Base-by-base conservation (phyloP, 2,797 vertebrate genomes). In the Streptopelia turtur region DNA sequence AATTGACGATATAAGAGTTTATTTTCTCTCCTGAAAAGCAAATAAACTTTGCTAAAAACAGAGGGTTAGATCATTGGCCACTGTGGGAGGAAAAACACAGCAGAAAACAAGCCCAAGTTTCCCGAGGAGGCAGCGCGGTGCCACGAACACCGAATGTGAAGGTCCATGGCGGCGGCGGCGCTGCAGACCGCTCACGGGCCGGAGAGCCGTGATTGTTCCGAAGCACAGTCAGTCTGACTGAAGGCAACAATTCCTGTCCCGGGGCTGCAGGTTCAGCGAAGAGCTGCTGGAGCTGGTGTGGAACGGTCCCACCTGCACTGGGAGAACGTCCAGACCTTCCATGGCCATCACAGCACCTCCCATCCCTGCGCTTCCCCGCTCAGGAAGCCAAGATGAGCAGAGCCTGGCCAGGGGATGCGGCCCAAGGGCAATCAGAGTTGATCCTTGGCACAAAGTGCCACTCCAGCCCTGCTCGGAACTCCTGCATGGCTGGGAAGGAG, bases 31-130 rank as follows among this genome's bases (percentile, higher is more conserved):
- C 74, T 76, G 88, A 77, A 95, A 92, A 89, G 86, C 85, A 94
- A 96, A 96, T 87, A 95, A 97, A 93, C 95, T 52, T 76, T 65
- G 61, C 92, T 94, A 93, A 95, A 96, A 95, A 5, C 88, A 56
- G 85, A 6, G 78, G 11, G 30, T 95, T 95, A 94, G 52, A 4
- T 95, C 96, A 96, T 13, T 81, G 77, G 56, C 94, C 81, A 83
- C 14, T 87, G 94, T 93, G 92, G 89, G 77, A 95, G 74, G 81
- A 80, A 89, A 90, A 84, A 20, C 75, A 41, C 33, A 3, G 84
- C n/a, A 94, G 83, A 85, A 93, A 95, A 49, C 83, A 89, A 91
- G 72, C 57, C 20, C 3, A 28, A 33, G 81, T 74, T 89, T 94
- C 86, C 94, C 31, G 85, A 86, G 91, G 53, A 94, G 89, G 56